Base-by-base conservation (phyloP, 2,113 vertebrate genomes). In the Glaucidium brasilianum region DNA sequence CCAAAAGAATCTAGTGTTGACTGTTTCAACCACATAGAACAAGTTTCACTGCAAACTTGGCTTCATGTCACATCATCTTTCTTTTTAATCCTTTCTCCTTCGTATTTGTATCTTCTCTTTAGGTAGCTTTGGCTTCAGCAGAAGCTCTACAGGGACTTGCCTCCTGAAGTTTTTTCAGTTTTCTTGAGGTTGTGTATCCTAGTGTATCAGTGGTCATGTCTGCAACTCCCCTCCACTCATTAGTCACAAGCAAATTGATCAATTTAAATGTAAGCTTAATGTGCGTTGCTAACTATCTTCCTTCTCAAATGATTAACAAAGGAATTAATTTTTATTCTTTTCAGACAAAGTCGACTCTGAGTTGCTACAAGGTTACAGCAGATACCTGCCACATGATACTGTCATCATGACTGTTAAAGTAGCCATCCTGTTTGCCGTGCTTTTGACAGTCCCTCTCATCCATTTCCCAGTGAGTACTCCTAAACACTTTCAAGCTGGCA, bases 381-480 rank as follows among this genome's bases (percentile, higher is more conserved):
- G 39, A 35, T 99, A 98, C 95, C 91, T 99, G 91, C 99, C 98
- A 1, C 98, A 88, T 8, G 99, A 99, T 92, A 88, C 95, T 67
- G n/a, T 99, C 95, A 96, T 99, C 96, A 98, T 98, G 97, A 97
- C 98, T 26, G 99, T 99, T 72, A 98, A 99, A 83, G 86, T 99
- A n/a, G 98, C 98, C 91, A 98, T 99, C 60, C 98, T 99, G 10
- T 93, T 99, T 43, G 97, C 99, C 22, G 99, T 99, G 96, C 95
- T 99, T 92, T 85, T 99, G 85, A 99, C 99, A 8, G 99, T 99
- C 13, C 99, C 99, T 9, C 98, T 99, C 12, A 99, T 99, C 96
- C 99, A 99, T 91, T 99, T 99, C 96, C 99, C 99, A 39, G 99
- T 99, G 96, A 99, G 99, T 99, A 79, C 63, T 90, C 68, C 74